phyloP scores from a whole-genome alignment of 2,888 invertebrate species.

The Cremastinae sp. region DNA sequence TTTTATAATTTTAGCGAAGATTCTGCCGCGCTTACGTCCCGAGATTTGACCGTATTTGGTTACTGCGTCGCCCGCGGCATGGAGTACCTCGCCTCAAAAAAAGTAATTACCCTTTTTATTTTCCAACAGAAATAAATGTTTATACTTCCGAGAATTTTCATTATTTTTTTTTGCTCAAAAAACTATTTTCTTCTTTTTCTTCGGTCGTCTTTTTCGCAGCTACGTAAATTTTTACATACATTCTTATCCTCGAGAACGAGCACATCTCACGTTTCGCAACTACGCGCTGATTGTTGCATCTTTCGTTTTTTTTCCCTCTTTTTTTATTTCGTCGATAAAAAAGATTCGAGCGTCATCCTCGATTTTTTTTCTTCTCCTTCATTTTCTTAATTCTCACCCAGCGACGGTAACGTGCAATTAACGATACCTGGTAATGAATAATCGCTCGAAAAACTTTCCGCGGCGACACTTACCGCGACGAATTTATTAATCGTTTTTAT shows the following conservation, averaged over 20 bases:
- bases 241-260: too few species aligned
- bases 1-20: constrained; percentile 85
- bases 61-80: constrained; percentile 92
- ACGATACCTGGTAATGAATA: constrained; percentile 40
- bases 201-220: too few species aligned
- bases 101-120: constrained; percentile 81
- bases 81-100: constrained; percentile 91
- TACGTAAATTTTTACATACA: too few species aligned
- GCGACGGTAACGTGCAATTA: constrained; percentile 41
- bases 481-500: constrained; percentile 30
- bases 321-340: constrained; percentile 10
- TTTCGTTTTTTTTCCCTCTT: too few species aligned
- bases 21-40: constrained; percentile 85
- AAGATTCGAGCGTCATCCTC: neutral
- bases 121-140: neutral
- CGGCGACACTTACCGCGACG: neutral
- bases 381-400: constrained; percentile 6
- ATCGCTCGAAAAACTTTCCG: neutral
- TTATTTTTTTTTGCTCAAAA: too few species aligned
- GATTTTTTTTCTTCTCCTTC: constrained; percentile 16
- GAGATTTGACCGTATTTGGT: constrained; percentile 90
- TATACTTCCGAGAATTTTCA: too few species aligned
- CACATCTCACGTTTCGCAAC: constrained; percentile 2
- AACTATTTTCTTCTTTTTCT: too few species aligned
- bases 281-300: constrained; percentile 9